A percentile compares a stretch with the other conserved stretches of the same genome.
These are phyloP conservation scores for Drosophila orena DNA, from an alignment of 1,140 invertebrate genomes.

Conservation along the genomic window DNA sequence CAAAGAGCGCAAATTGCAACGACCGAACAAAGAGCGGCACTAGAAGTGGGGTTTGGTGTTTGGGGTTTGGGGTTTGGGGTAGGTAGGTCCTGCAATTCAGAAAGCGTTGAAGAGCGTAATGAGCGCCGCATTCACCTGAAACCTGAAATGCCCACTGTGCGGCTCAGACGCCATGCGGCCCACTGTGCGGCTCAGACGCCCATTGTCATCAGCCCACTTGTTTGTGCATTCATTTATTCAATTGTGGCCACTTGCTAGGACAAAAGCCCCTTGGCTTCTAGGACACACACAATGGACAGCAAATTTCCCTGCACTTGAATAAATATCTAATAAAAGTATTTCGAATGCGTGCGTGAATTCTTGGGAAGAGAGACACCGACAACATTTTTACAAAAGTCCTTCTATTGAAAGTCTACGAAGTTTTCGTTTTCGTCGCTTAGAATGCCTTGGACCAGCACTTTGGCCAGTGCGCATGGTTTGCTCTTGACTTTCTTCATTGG, in stretches of 20 bases:
- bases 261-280: conserved; percentile 57
- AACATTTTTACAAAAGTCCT: too few relatives aligned
- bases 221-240: conserved; percentile 80
- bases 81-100: conserved; percentile 20
- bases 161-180: background rate
- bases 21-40: conserved; percentile 9
- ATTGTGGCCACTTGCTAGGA: conserved; percentile 79
- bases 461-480: too few relatives aligned
- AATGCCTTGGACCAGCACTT: too few relatives aligned
- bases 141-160: conserved; percentile 10
- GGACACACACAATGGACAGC: conserved; percentile 59
- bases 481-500: too few relatives aligned
- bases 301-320: conserved; percentile 48
- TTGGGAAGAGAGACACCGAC: too few relatives aligned
- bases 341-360: too few relatives aligned
- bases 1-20: conserved; percentile 74
- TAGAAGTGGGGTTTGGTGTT: conserved; percentile 12
- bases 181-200: conserved; percentile 16
- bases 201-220: conserved; percentile 47
- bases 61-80: too few relatives aligned
- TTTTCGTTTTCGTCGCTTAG: too few relatives aligned
- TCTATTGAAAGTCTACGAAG: too few relatives aligned
- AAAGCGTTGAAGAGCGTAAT: conserved; percentile 23
- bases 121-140: conserved; percentile 57
- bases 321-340: background rate